Evolutionary conservation across 2,797 vertebrate genomes (phyloP).

Genomic region (Leucoraja ocellata): DNA sequence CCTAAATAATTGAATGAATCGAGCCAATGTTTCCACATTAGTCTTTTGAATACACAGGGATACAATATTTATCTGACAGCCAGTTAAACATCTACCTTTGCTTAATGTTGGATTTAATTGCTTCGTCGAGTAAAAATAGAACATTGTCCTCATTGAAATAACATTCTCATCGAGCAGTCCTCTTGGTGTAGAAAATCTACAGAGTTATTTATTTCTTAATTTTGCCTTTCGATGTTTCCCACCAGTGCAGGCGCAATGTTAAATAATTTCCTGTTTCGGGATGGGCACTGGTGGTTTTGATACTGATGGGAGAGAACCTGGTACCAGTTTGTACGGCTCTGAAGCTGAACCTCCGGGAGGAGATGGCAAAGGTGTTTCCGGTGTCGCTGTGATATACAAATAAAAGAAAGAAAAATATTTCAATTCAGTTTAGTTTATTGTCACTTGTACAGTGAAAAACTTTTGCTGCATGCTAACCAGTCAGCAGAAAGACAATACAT

Average conservation of each 20-base stretch:
- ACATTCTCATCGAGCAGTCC: neutral
- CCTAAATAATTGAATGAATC: neutral
- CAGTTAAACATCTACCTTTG: slow-evolving; percentile 19
- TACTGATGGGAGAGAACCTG: slow-evolving; percentile 79
- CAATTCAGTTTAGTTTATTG: no score
- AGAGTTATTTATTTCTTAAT: neutral
- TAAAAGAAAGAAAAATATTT: slow-evolving; percentile 41
- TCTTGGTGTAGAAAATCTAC: neutral
- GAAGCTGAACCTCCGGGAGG: slow-evolving; percentile 81
- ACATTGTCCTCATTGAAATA: neutral
- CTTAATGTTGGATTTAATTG: slow-evolving; percentile 16
- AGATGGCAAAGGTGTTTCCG: slow-evolving; percentile 93
- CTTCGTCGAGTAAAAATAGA: neutral
- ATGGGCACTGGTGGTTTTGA: slow-evolving; percentile 86
- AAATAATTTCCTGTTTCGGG: slow-evolving; percentile 95
- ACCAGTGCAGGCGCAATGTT: slow-evolving; percentile 43
- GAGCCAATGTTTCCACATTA: neutral
- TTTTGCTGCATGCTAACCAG: no score
- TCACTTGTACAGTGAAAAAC: no score
- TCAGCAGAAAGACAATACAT: no score
- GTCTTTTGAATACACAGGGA: neutral
- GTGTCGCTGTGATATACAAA: slow-evolving; percentile 69
- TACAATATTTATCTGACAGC: neutral
- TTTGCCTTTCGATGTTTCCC: neutral
- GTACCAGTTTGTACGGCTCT: slow-evolving; percentile 91